Percentiles rank a stretch among this genome's conserved stretches.
Conservation (phyloP, 2,797 vertebrate species). For the Nothura maculosa region DNA sequence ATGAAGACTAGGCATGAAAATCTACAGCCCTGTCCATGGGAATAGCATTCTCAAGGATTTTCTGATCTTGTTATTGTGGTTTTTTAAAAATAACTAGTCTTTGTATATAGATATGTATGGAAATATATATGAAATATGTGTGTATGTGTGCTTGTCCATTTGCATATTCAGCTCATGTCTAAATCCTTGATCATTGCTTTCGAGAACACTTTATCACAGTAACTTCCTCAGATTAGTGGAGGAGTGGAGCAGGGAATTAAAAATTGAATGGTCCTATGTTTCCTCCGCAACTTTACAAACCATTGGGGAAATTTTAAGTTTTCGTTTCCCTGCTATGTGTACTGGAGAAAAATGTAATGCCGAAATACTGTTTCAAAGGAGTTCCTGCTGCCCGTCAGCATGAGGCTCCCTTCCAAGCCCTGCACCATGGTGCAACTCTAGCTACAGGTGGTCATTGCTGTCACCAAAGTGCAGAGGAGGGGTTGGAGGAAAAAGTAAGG, state of each 20-base stretch:
- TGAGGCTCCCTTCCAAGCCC: background rate
- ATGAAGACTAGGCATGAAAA: background rate
- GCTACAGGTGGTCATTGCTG: background rate
- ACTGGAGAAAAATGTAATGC: background rate
- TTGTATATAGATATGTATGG: conserved; percentile 19
- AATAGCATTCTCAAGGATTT: background rate
- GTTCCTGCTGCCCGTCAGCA: background rate
- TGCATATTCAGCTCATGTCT: background rate
- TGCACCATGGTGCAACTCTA: background rate
- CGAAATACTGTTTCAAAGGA: background rate
- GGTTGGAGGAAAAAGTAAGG: too few relatives aligned
- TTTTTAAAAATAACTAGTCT: conserved; percentile 33
- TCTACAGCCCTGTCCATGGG: background rate
- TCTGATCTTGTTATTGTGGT: conserved; percentile 46
- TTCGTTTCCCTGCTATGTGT: accelerated
- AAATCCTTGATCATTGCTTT: background rate
- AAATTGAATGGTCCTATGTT: background rate
- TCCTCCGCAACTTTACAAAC: background rate
- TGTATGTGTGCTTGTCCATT: accelerated
- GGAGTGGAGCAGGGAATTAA: accelerated
- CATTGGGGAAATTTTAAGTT: background rate
- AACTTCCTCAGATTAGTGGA: background rate
- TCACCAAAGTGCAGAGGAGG: background rate
- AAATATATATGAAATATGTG: background rate
- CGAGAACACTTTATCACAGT: background rate